Evolutionary conservation across 2,888 invertebrate genomes (phyloP).

Genomic region (Cyclophora punctaria): DNA sequence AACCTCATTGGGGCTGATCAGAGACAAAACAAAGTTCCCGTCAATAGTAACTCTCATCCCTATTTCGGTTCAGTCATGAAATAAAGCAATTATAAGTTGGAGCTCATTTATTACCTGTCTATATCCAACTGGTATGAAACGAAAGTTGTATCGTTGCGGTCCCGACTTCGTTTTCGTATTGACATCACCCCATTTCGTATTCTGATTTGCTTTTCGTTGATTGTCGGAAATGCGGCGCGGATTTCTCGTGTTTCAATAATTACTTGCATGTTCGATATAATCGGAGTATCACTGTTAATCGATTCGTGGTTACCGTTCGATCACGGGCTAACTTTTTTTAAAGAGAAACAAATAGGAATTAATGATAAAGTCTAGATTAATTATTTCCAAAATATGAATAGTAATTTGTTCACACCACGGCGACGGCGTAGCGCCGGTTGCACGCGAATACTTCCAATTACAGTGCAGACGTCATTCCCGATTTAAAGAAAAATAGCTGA

Average conservation of each 20-base stretch:
- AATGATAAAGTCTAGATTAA: background rate
- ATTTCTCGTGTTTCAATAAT: too few relatives aligned
- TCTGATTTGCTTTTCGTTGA: constrained; percentile 7
- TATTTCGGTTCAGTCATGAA: constrained; percentile 38
- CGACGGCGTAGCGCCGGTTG: constrained; percentile 25
- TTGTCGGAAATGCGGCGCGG: background rate
- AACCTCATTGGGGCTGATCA: constrained; percentile 31
- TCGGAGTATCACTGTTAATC: too few relatives aligned
- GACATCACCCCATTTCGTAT: constrained; percentile 29
- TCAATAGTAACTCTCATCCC: constrained; percentile 13
- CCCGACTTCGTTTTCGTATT: constrained; percentile 37
- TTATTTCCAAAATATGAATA: background rate
- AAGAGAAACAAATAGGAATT: too few relatives aligned
- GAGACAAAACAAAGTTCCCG: constrained; percentile 45
- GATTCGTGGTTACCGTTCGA: too few relatives aligned
- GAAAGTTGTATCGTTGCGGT: constrained; percentile 38
- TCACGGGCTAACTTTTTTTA: too few relatives aligned
- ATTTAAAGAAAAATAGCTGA: constrained; percentile 46
- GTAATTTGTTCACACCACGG: background rate
- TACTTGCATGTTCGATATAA: too few relatives aligned
- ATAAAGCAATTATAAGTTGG: constrained; percentile 74
- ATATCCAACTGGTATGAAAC: constrained; percentile 33
- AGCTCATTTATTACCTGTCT: constrained; percentile 70
- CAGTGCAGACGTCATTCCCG: constrained; percentile 45
- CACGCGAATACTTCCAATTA: constrained; percentile 34